Percentiles rank a stretch among this genome's conserved stretches.
Conservation (phyloP, 2,797 vertebrate species). For the Hemitrygon akajei region DNA sequence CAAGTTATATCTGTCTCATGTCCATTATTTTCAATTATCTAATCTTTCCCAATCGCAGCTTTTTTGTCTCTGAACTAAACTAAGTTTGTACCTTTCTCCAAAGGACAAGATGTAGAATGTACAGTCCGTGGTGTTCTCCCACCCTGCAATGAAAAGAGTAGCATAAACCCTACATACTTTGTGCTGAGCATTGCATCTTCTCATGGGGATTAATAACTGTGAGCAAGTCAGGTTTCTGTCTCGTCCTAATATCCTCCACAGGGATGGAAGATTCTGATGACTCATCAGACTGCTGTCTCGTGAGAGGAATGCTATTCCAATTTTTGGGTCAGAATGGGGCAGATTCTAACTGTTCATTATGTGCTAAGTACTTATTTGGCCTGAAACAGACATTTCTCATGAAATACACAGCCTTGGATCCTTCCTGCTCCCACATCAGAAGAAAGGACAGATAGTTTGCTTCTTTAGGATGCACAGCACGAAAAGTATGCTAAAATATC, state of each 20-base stretch:
- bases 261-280: background rate
- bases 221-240: conserved; percentile 8
- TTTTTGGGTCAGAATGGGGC: background rate
- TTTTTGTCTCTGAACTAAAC: background rate
- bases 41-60: background rate
- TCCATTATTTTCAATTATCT: background rate
- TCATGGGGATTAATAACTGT: background rate
- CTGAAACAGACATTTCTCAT: background rate
- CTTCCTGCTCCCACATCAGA: background rate
- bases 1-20: background rate
- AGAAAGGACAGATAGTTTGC: background rate
- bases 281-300: background rate
- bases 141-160: background rate
- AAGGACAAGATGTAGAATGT: background rate
- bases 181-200: background rate
- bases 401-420: background rate
- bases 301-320: background rate
- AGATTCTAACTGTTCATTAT: background rate
- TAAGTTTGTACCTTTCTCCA: background rate
- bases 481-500: background rate
- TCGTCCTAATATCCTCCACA: too few relatives aligned
- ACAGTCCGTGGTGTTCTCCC: background rate
- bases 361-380: conserved; percentile 14
- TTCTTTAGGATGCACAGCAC: background rate
- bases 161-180: background rate